Percentiles rank a stretch among this genome's conserved stretches.
Conservation (phyloP, 2,113 vertebrate genomes). For the Semicossyphus pulcher region DNA sequence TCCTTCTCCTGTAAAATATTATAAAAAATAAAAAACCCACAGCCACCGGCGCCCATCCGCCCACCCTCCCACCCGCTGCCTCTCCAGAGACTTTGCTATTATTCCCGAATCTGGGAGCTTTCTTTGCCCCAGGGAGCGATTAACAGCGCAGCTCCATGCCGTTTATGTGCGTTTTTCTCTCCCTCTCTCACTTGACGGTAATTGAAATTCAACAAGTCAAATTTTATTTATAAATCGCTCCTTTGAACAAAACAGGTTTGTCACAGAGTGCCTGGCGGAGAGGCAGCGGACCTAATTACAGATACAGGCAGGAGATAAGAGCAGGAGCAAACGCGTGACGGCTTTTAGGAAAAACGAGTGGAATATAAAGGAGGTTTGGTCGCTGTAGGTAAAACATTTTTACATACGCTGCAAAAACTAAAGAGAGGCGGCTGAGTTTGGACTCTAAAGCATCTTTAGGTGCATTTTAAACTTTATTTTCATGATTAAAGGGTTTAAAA, state of each 20-base stretch:
- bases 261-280: conserved; percentile 49
- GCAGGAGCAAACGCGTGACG: conserved; percentile 5
- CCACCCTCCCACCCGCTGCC: conserved; percentile 60
- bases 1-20: background rate
- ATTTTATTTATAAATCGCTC: conserved; percentile 70
- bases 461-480: conserved; percentile 14
- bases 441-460: background rate
- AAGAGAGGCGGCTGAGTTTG: background rate
- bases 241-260: conserved; percentile 68
- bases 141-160: conserved; percentile 49
- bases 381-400: background rate
- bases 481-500: background rate
- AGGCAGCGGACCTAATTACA: conserved; percentile 44
- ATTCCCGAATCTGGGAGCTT: conserved; percentile 66
- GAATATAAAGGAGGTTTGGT: conserved; percentile 5
- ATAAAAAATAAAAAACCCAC: conserved; percentile 48
- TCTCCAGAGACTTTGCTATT: conserved; percentile 70
- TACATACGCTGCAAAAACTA: background rate
- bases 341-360: conserved; percentile 4
- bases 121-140: conserved; percentile 70
- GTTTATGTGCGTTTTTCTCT: conserved; percentile 56
- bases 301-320: conserved; percentile 55
- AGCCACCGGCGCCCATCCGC: conserved; percentile 65
- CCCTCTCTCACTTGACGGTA: conserved; percentile 53
- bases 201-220: conserved; percentile 79